Evolutionary conservation across 2,113 vertebrate species (phyloP), one percentile per base, ranked within the genome.

Genomic region (Campylomormyrus numenius): DNA sequence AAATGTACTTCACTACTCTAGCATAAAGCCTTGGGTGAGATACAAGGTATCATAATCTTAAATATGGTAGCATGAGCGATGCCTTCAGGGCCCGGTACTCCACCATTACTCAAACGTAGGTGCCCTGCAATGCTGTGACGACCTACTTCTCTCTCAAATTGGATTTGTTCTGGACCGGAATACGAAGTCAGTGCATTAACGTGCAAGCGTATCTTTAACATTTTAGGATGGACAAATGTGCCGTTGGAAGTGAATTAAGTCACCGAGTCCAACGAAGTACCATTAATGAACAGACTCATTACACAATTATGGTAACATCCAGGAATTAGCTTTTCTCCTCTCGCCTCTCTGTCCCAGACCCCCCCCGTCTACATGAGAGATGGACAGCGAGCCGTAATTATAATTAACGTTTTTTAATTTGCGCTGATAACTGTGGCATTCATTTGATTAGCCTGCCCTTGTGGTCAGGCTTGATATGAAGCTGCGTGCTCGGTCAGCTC

Each of bases 391-490:
- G 39, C 50, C 11, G 50, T 91, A 90, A 93, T 90, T 86, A 90
- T 90, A 92, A 91, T 92, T 90, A 90, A 92, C 91, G 89, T 24
- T 91, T 91, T 83, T 90, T 93, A 88, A 93, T 94, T 93, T 93
- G 93, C 46, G 89, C 92, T 89, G 39, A 89, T 91, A 94, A 94
- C 94, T 94, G 92, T 92, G 91, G 89, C 92, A 89, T 88, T 91
- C 92, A 92, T 94, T 95, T 93, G 93, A 92, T 95, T 94, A 94
- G 92, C 89, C 89, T 42, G 27, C 42, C 53, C 46, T 58, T 89
- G 35, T 58, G 31, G 50, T 17, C 90, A 91, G 91, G 91, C 87
- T 93, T 91, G 92, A 94, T 94, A 58, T 0, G 89, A 91, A 80
- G 90, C 35, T 77, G 90, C 90, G 39, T 91, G 92, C 21, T 77